Percentiles rank a stretch among this genome's conserved stretches.
phyloP scores from a whole-genome alignment of 2,888 invertebrate genomes.

The Drosophila recens region DNA sequence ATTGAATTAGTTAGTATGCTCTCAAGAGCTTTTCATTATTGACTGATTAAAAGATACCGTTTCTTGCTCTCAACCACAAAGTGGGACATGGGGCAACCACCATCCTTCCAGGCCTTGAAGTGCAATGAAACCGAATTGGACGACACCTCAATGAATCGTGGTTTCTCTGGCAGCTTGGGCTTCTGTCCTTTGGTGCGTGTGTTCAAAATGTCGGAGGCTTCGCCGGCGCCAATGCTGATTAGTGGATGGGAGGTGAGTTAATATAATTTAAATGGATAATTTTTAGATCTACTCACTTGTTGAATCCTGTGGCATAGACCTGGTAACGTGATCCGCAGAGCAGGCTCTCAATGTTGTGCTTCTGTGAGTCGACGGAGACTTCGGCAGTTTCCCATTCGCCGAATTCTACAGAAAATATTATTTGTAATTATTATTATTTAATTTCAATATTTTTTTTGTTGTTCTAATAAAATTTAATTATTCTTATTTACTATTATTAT shows the following conservation, averaged over 20 bases:
- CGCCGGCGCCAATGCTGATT: constrained; percentile 94
- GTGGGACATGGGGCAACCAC: constrained; percentile 97
- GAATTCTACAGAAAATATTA: constrained; percentile 87
- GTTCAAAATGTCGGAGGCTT: constrained; percentile 94
- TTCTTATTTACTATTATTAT: too few relatives aligned
- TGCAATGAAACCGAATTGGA: constrained; percentile 97
- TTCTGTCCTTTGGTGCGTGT: constrained; percentile 97
- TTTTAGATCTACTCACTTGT: constrained; percentile 88
- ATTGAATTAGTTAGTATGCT: background rate
- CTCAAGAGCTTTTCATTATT: rapidly evolving
- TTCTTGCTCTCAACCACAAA: constrained; percentile 98
- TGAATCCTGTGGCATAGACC: constrained; percentile 96
- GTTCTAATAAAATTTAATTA: too few relatives aligned
- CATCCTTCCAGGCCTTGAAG: constrained; percentile 96
- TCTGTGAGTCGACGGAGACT: constrained; percentile 91
- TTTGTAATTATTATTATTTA: background rate
- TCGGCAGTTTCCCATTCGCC: constrained; percentile 97
- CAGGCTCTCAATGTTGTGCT: constrained; percentile 93
- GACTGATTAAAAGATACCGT: constrained; percentile 87
- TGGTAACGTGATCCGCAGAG: constrained; percentile 97
- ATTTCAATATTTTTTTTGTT: too few relatives aligned
- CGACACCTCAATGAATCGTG: constrained; percentile 95
- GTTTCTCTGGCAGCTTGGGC: constrained; percentile 95
- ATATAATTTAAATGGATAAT: rapidly evolving
- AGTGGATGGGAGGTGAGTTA: background rate